These are phyloP conservation scores for Helarctos malayanus DNA, from an alignment of 2,797 vertebrate genomes.

Conservation along the genomic window DNA sequence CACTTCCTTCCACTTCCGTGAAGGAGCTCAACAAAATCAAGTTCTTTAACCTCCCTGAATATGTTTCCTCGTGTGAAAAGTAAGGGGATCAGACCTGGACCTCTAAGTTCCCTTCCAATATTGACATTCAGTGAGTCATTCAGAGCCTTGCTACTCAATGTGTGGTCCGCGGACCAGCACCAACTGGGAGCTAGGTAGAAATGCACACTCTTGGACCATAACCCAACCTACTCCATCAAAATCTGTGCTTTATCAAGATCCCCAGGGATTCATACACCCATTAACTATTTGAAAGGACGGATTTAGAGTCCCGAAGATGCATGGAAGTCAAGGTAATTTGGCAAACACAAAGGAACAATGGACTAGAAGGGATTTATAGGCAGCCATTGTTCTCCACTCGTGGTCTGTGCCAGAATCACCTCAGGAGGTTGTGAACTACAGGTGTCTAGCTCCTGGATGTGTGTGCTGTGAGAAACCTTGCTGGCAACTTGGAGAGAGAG, in stretches of 20 bases:
- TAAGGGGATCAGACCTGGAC: not conserved
- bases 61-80: not conserved
- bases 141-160: not conserved
- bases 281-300: not conserved
- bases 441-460: too few relatives aligned
- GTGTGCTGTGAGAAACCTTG: not conserved
- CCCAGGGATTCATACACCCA: not conserved
- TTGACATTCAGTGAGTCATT: not conserved
- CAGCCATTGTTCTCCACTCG: not conserved
- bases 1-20: not conserved
- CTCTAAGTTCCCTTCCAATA: not conserved
- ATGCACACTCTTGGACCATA: not conserved
- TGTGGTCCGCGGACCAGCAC: not conserved
- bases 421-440: not conserved
- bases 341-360: accelerated
- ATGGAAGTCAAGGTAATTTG: not conserved
- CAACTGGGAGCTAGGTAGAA: not conserved
- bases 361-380: not conserved
- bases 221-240: not conserved
- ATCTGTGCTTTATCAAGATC: not conserved
- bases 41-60: not conserved
- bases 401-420: not conserved
- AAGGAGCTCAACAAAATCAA: too few relatives aligned
- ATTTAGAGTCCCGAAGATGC: not conserved
- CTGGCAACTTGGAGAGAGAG: not conserved